Evolutionary conservation across 2,888 invertebrate species (phyloP).

Genomic region (Leptinotarsa peninsularis): DNA sequence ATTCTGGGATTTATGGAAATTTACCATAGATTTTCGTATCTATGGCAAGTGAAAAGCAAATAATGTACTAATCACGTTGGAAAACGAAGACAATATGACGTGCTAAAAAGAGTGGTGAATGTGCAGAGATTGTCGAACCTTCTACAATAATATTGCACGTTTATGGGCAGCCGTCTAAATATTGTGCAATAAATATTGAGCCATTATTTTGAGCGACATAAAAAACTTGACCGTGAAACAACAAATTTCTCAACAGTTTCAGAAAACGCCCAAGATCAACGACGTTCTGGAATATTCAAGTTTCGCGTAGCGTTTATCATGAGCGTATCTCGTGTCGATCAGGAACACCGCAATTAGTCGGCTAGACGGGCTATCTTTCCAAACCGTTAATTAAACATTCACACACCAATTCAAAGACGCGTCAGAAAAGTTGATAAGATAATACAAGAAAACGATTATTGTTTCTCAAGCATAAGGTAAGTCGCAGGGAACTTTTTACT

Average conservation of each 20-base stretch:
- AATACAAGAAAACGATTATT: slow-evolving; percentile 41
- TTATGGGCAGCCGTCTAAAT: no score
- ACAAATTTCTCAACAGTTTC: background rate
- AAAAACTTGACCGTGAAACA: no score
- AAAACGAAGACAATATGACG: no score
- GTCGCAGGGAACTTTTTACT: slow-evolving; percentile 27
- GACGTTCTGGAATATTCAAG: background rate
- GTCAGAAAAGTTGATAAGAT: slow-evolving; percentile 54
- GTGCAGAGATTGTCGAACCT: no score
- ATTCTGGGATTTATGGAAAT: no score
- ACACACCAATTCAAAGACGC: slow-evolving; percentile 55
- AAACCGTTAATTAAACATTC: slow-evolving; percentile 58
- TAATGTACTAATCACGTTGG: no score
- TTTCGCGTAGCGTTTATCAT: background rate
- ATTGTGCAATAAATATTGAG: no score
- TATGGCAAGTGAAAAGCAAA: no score
- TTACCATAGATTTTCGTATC: no score
- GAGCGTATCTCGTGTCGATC: slow-evolving; percentile 24
- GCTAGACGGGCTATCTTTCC: slow-evolving; percentile 34
- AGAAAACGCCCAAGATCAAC: background rate
- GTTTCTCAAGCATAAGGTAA: slow-evolving; percentile 39
- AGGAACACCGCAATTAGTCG: slow-evolving; percentile 32
- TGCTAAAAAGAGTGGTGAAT: no score
- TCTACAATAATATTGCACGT: no score
- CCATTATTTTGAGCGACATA: no score